phyloP scores from a whole-genome alignment of 1,140 invertebrate genomes.

The Tetragnatha versicolor region DNA sequence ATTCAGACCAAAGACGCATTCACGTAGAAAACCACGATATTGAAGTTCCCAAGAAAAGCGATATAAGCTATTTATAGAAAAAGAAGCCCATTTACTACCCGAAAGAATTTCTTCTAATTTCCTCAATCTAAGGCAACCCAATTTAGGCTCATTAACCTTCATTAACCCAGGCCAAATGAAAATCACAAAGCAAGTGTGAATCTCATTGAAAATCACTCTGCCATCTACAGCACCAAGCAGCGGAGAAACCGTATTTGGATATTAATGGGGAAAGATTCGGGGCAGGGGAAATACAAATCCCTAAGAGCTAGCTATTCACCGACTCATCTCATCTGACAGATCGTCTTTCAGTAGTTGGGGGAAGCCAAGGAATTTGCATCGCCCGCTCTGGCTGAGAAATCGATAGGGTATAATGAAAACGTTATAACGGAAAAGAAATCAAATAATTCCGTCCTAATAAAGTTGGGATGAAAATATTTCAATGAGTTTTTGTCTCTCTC shows the following conservation, averaged over 20 bases:
- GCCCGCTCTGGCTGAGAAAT: neutral
- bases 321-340: constrained; percentile 31
- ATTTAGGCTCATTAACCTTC: too few species aligned
- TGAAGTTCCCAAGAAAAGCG: too few species aligned
- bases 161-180: too few species aligned
- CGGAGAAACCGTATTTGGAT: neutral
- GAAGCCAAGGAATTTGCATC: constrained; percentile 13
- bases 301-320: neutral
- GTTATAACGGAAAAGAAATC: constrained; percentile 11
- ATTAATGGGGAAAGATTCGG: neutral
- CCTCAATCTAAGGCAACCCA: too few species aligned
- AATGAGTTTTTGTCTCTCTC: neutral
- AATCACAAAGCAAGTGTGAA: too few species aligned
- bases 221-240: too few species aligned
- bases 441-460: constrained; percentile 31
- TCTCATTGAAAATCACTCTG: too few species aligned
- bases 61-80: too few species aligned
- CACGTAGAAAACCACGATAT: too few species aligned
- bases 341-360: neutral
- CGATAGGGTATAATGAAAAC: constrained; percentile 25
- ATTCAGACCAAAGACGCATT: too few species aligned
- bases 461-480: constrained; percentile 7
- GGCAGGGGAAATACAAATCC: constrained; percentile 19
- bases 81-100: too few species aligned
- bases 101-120: too few species aligned